Conservation (phyloP, 2,113 vertebrate species). For the Rhinolophus sinicus region DNA sequence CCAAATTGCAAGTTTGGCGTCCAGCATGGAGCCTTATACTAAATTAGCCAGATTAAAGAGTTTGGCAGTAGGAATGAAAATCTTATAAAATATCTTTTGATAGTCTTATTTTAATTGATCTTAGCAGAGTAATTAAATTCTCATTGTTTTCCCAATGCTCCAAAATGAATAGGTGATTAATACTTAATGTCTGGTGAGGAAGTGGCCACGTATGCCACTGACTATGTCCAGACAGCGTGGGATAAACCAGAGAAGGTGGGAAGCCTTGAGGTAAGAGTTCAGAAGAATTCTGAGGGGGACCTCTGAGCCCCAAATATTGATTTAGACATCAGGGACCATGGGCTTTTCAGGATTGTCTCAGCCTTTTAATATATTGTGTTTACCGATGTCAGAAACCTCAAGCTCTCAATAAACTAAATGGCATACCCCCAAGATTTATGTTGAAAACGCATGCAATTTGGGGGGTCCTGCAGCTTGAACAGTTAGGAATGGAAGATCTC, state of each 20-base stretch:
- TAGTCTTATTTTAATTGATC: slow-evolving; percentile 76
- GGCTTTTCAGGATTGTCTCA: background rate
- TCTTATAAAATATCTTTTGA: slow-evolving; percentile 64
- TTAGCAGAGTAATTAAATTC: slow-evolving; percentile 66
- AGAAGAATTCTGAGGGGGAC: background rate
- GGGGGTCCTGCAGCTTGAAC: background rate
- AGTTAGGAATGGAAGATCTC: background rate
- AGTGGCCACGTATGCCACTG: background rate
- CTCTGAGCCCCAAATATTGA: background rate
- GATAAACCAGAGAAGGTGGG: background rate
- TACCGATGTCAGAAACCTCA: background rate
- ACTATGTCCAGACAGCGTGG: background rate
- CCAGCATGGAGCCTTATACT: slow-evolving; percentile 24
- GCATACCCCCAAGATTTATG: background rate
- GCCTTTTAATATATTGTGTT: background rate
- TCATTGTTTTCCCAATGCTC: slow-evolving; percentile 12
- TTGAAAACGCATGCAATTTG: background rate
- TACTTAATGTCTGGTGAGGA: slow-evolving; percentile 16
- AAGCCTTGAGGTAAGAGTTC: background rate
- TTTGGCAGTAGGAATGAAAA: slow-evolving; percentile 51
- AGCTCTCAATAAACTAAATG: background rate
- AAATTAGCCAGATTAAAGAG: slow-evolving; percentile 68
- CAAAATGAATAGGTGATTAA: slow-evolving; percentile 39
- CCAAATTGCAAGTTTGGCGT: slow-evolving; percentile 52
- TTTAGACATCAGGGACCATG: background rate